Percentiles rank a stretch among this genome's conserved stretches.
Evolutionary conservation across 64 coral and sea anemone species (phyloP).

Genomic region (Dendrophyllia cribrosa): DNA sequence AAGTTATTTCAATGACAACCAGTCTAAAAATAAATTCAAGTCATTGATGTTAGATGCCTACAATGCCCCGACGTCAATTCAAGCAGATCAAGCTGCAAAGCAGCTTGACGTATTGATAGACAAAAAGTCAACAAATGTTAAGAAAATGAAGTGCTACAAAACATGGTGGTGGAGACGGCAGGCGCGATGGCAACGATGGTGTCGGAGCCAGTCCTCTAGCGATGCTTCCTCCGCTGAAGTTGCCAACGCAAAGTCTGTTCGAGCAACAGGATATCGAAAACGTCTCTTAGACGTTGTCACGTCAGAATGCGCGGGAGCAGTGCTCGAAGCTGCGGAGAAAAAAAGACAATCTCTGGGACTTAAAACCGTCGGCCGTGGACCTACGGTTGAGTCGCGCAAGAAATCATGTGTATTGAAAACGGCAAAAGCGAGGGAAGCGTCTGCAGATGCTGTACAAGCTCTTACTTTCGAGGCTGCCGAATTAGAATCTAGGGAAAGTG

Average conservation of each 20-base stretch:
- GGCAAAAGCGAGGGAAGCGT: slow-evolving; percentile 16
- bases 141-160: not conserved
- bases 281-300: slow-evolving; percentile 30
- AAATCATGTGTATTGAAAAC: not conserved
- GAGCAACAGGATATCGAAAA: slow-evolving; percentile 11
- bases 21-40: slow-evolving; percentile 30
- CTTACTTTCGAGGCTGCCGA: no score
- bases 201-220: not conserved
- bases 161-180: slow-evolving; percentile 32
- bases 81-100: slow-evolving; percentile 1
- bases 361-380: slow-evolving; percentile 32
- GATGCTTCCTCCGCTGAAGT: slow-evolving; percentile 21
- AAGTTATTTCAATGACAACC: not conserved
- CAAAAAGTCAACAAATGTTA: not conserved
- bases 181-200: slow-evolving; percentile 32
- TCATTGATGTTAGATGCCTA: slow-evolving; percentile 2
- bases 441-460: slow-evolving; percentile 17
- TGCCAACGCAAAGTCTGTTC: slow-evolving; percentile 28
- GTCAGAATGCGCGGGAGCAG: slow-evolving; percentile 23
- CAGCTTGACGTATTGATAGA: slow-evolving; percentile 9
- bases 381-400: no score
- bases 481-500: no score
- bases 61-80: slow-evolving; percentile 3
- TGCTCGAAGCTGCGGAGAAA: slow-evolving; percentile 32
- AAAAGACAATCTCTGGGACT: slow-evolving; percentile 8